These are phyloP conservation scores for Progne subis DNA, from an alignment of 2,113 vertebrate species.

Conservation along the genomic window DNA sequence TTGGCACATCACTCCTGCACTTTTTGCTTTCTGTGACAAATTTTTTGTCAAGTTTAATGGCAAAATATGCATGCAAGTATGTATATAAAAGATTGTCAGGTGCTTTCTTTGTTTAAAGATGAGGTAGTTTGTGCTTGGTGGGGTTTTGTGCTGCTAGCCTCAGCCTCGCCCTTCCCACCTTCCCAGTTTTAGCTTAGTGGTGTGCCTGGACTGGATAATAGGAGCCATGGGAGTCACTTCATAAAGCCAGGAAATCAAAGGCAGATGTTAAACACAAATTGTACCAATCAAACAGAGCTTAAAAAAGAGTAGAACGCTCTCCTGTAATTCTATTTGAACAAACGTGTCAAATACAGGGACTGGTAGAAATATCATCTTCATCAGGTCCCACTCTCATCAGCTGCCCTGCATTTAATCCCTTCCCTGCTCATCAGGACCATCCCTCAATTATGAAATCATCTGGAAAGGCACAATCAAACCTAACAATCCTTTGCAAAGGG, in stretches of 20 bases:
- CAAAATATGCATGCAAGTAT: not conserved
- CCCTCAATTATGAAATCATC: slow-evolving; percentile 20
- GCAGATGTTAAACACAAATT: slow-evolving; percentile 49
- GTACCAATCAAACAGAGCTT: slow-evolving; percentile 34
- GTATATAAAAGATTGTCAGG: not conserved
- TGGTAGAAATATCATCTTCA: not conserved
- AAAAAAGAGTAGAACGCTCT: not conserved
- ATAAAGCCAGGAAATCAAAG: slow-evolving; percentile 45
- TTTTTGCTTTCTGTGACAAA: not conserved
- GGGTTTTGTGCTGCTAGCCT: not conserved
- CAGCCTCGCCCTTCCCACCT: not conserved
- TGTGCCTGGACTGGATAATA: not conserved
- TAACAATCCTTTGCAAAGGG: not conserved
- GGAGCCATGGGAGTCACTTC: not conserved
- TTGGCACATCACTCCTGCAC: not conserved
- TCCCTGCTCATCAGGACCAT: slow-evolving; percentile 3
- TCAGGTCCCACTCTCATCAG: slow-evolving; percentile 19
- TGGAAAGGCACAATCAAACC: slow-evolving; percentile 32
- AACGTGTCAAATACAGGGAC: not conserved
- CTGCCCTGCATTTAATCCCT: slow-evolving; percentile 29
- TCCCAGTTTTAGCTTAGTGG: not conserved
- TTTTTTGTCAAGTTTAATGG: not conserved
- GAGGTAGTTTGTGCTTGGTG: not conserved
- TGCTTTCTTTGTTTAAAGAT: slow-evolving; percentile 9
- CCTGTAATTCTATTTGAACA: slow-evolving; percentile 29